Evolutionary conservation across 1,140 invertebrate genomes (phyloP).

Genomic region (Drosophila paulistorum): DNA sequence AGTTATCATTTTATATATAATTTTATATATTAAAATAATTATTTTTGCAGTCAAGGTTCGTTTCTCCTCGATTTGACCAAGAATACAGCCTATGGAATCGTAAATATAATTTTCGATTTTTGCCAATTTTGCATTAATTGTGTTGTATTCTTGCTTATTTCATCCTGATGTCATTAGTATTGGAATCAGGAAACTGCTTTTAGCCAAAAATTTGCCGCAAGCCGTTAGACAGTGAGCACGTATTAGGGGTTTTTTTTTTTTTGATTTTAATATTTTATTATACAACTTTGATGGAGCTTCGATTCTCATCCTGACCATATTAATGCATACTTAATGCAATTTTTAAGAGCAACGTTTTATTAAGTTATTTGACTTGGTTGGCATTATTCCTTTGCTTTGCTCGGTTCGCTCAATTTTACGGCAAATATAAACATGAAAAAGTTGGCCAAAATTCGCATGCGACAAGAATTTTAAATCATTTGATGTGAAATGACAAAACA

Average conservation of each 20-base stretch:
- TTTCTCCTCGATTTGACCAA: too few species aligned
- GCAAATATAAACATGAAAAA: conserved; percentile 77
- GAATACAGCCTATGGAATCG: too few species aligned
- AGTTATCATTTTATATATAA: too few species aligned
- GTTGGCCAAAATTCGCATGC: conserved; percentile 62
- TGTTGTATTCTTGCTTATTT: conserved; percentile 1
- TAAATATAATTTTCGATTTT: too few species aligned
- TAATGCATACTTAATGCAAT: conserved; percentile 80
- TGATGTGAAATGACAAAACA: conserved; percentile 67
- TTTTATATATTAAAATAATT: too few species aligned
- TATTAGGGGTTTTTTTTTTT: conserved; percentile 25
- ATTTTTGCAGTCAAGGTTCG: too few species aligned
- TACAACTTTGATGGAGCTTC: conserved; percentile 36
- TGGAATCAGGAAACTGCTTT: neutral
- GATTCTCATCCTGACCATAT: conserved; percentile 32
- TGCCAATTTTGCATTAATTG: too few species aligned
- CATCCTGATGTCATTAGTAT: conserved; percentile 1
- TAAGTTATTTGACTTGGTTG: conserved; percentile 51
- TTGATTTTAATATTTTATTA: conserved; percentile 72
- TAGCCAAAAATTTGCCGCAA: conserved; percentile 1
- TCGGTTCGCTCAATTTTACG: conserved; percentile 45
- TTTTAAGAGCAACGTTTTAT: conserved; percentile 66
- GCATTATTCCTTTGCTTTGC: neutral
- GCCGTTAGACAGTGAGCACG: conserved; percentile 30
- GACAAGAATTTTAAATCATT: conserved; percentile 75